phyloP scores from a whole-genome alignment of 2,113 vertebrate species.

The Herpetotheres cachinnans region DNA sequence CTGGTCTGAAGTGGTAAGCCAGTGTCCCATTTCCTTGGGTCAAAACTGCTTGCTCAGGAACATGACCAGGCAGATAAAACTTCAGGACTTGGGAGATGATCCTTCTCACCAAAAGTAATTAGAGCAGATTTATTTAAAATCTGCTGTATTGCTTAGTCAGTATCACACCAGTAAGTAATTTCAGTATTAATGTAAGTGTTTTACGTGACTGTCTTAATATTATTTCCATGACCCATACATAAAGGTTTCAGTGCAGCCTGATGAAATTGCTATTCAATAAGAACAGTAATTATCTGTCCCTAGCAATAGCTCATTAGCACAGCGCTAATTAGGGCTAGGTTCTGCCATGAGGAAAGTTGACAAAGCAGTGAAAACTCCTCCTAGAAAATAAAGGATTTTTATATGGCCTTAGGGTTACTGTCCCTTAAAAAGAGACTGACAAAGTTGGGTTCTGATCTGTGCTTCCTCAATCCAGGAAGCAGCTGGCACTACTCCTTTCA shows the following conservation, averaged over 20 bases:
- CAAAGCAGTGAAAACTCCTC: background rate
- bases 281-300: constrained; percentile 6
- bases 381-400: background rate
- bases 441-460: background rate
- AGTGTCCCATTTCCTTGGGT: background rate
- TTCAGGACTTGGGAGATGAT: background rate
- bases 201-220: background rate
- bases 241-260: background rate
- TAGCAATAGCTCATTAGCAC: background rate
- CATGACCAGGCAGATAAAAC: background rate
- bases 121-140: background rate
- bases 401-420: background rate
- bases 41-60: background rate
- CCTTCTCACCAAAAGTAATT: background rate
- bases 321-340: background rate
- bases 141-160: background rate
- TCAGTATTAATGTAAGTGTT: background rate
- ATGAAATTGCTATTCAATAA: background rate
- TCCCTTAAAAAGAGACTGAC: background rate
- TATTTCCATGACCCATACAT: background rate
- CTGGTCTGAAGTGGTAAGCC: background rate
- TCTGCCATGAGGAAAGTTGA: background rate
- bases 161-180: background rate
- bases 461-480: rapidly evolving
- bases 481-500: background rate